phyloP scores from a whole-genome alignment of 2,888 invertebrate genomes.

The Vesta saturnalis region DNA sequence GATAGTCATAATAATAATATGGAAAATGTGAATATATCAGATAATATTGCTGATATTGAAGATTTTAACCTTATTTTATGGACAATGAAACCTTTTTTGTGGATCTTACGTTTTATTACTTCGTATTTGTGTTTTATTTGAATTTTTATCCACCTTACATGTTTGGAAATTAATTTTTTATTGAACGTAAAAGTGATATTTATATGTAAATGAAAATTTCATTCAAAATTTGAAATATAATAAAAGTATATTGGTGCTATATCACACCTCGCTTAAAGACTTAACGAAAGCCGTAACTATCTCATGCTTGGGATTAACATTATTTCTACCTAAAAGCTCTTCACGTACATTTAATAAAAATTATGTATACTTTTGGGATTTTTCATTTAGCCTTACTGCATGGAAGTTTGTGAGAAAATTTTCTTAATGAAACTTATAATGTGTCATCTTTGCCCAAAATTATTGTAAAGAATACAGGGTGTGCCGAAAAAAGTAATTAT shows the following conservation, averaged over 20 bases:
- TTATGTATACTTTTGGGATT: no score
- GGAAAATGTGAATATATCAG: slow-evolving; percentile 2
- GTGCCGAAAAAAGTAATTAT: no score
- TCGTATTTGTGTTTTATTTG: slow-evolving; percentile 33
- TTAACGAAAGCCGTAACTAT: not conserved
- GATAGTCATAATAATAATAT: not conserved
- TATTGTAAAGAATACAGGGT: no score
- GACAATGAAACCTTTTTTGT: slow-evolving; percentile 18
- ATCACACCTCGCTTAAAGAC: not conserved
- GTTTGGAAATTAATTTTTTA: slow-evolving; percentile 27
- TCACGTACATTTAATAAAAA: no score
- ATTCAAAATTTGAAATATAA: not conserved
- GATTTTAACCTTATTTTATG: slow-evolving; percentile 30
- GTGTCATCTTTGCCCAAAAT: no score
- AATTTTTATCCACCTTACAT: slow-evolving; percentile 26
- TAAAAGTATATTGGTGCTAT: not conserved
- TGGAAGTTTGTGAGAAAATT: no score
- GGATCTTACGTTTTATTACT: slow-evolving; percentile 7
- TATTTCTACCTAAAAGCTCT: no score
- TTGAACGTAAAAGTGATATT: slow-evolving; percentile 18
- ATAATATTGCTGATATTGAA: slow-evolving; percentile 31
- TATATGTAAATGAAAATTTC: slow-evolving; percentile 13
- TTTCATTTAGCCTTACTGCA: no score
- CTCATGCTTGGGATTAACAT: no score
- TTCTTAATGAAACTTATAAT: no score